phyloP scores from a whole-genome alignment of 2,888 invertebrate genomes.

The Andrena marginata region DNA sequence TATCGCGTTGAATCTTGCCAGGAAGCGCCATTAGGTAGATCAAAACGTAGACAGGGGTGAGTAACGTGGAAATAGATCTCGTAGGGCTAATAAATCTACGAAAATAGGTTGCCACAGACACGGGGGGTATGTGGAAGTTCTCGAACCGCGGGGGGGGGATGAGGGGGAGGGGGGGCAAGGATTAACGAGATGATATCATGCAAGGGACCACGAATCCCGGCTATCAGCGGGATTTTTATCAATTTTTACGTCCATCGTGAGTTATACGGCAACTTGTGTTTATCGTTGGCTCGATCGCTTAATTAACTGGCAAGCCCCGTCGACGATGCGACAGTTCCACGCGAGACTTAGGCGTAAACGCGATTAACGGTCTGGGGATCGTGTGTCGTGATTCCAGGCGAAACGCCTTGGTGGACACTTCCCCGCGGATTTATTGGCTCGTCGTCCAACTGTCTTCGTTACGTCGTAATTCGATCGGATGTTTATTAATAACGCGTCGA shows the following conservation, averaged over 20 bases:
- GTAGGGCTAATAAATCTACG: conserved; percentile 5
- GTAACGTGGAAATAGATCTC: conserved; percentile 13
- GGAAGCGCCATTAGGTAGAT: neutral
- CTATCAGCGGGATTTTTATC: neutral
- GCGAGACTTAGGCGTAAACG: neutral
- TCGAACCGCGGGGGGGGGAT: neutral
- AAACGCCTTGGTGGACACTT: neutral
- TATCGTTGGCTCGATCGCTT: neutral
- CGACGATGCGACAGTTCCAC: neutral
- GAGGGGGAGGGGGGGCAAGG: neutral
- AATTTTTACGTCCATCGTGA: neutral
- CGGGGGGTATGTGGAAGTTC: neutral
- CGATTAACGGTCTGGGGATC: neutral
- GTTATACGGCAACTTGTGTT: neutral
- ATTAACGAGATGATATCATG: conserved; percentile 30
- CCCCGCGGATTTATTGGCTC: neutral
- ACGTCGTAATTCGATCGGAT: conserved; percentile 2
- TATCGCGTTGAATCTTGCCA: neutral
- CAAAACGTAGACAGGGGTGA: neutral
- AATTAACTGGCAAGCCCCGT: neutral
- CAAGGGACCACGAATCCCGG: neutral
- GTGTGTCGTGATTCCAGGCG: neutral
- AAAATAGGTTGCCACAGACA: conserved; percentile 1
- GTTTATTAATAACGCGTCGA: conserved; percentile 3
- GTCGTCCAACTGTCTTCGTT: neutral